Percentiles rank a stretch among this genome's conserved stretches.
Conservation (phyloP, 2,113 vertebrate species). For the Maccullochella peelii region DNA sequence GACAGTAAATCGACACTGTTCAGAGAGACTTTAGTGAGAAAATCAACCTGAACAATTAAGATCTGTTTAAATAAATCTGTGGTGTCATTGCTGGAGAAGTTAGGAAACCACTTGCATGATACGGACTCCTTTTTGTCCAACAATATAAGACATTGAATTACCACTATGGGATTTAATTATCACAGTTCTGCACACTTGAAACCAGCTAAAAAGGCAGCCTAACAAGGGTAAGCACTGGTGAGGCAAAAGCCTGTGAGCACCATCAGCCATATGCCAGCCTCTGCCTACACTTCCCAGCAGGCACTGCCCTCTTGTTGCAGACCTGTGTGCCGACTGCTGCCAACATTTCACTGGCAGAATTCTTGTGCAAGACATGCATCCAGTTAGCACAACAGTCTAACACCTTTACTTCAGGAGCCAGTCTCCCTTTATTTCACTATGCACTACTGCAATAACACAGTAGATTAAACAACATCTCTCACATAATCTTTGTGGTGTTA, state of each 20-base stretch:
- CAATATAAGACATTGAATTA: constrained; percentile 18
- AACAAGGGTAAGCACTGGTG: constrained; percentile 52
- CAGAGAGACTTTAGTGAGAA: not conserved
- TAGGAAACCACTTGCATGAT: not conserved
- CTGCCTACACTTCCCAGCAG: constrained; percentile 82
- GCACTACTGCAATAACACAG: constrained; percentile 43
- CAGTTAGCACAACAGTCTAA: constrained; percentile 77
- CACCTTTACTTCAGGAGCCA: constrained; percentile 64
- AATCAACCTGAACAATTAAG: not conserved
- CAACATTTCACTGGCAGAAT: constrained; percentile 73
- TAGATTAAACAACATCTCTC: constrained; percentile 46
- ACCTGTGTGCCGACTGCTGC: constrained; percentile 67
- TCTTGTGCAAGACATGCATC: constrained; percentile 62
- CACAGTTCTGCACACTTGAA: constrained; percentile 37
- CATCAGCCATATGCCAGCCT: constrained; percentile 70
- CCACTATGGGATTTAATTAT: constrained; percentile 29
- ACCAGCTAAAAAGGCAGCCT: constrained; percentile 46
- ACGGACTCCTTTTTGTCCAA: constrained; percentile 11
- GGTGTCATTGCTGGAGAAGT: not conserved
- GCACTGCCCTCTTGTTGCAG: constrained; percentile 72
- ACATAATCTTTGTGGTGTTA: constrained; percentile 4
- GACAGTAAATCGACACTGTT: not conserved
- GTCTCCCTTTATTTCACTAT: constrained; percentile 35
- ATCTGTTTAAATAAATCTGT: not conserved
- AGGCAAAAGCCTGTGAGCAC: constrained; percentile 54